A percentile compares a stretch with the other conserved stretches of the same genome.
phyloP scores from a whole-genome alignment of 2,888 invertebrate genomes.

The Rhopalosiphum nymphaeae region DNA sequence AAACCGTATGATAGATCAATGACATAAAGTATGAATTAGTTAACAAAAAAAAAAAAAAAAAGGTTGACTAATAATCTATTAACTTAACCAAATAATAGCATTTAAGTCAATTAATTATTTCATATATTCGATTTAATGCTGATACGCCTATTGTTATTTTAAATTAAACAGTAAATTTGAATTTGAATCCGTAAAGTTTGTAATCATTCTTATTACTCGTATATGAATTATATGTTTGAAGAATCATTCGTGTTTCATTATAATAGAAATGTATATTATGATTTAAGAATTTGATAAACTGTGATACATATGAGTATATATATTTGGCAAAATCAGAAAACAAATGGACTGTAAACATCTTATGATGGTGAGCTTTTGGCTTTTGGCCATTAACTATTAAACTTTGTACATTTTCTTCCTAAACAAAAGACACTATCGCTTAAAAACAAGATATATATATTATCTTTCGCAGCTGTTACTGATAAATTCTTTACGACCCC shows the following conservation, averaged over 20 bases:
- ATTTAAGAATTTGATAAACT: background rate
- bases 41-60: background rate
- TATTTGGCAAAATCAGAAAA: conserved; percentile 40
- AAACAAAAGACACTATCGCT: conserved; percentile 39
- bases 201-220: background rate
- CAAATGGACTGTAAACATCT: conserved; percentile 49
- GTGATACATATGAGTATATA: background rate
- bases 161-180: background rate
- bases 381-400: background rate
- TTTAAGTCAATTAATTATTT: background rate
- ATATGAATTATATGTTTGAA: background rate
- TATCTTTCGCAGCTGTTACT: conserved; percentile 26
- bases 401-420: background rate
- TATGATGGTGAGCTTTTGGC: conserved; percentile 44
- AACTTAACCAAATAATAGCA: background rate
- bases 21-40: background rate
- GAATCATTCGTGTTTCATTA: background rate
- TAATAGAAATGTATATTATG: background rate
- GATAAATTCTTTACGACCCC: background rate
- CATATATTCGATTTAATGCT: background rate
- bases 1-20: background rate
- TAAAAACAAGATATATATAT: background rate
- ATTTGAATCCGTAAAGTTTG: background rate
- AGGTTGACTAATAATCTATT: background rate
- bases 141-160: background rate